phyloP scores from a whole-genome alignment of 2,113 vertebrate genomes.

The Bos indicus region DNA sequence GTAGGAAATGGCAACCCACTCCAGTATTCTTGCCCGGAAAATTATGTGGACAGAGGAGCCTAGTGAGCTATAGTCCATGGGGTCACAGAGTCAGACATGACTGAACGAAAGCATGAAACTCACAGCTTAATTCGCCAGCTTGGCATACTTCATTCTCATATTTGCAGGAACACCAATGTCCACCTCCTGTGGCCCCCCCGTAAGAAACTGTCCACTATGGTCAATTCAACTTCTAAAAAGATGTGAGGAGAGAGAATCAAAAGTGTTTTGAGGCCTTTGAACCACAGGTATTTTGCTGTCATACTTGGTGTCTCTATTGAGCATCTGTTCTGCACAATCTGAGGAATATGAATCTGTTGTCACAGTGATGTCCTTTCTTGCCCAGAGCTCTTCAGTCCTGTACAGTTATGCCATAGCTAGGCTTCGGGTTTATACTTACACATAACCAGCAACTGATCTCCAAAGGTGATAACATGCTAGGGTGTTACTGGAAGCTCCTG shows the following conservation, averaged over 20 bases:
- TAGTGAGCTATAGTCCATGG: background rate
- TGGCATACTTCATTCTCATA: background rate
- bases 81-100: background rate
- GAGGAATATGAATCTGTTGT: background rate
- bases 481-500: background rate
- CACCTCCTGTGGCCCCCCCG: background rate
- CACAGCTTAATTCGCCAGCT: background rate
- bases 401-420: background rate
- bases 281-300: background rate
- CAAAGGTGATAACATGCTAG: background rate
- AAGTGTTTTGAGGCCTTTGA: background rate
- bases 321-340: background rate
- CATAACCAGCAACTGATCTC: background rate
- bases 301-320: background rate
- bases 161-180: background rate
- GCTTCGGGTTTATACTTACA: background rate
- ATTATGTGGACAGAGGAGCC: background rate
- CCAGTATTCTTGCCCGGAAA: background rate
- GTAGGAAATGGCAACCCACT: background rate
- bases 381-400: background rate
- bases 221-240: background rate
- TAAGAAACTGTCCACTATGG: background rate
- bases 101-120: background rate
- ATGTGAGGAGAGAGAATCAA: background rate
- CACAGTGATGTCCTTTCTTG: background rate